Percentiles rank a stretch among this genome's conserved stretches.
phyloP scores from a whole-genome alignment of 2,113 vertebrate species.

The Varanus salvator region DNA sequence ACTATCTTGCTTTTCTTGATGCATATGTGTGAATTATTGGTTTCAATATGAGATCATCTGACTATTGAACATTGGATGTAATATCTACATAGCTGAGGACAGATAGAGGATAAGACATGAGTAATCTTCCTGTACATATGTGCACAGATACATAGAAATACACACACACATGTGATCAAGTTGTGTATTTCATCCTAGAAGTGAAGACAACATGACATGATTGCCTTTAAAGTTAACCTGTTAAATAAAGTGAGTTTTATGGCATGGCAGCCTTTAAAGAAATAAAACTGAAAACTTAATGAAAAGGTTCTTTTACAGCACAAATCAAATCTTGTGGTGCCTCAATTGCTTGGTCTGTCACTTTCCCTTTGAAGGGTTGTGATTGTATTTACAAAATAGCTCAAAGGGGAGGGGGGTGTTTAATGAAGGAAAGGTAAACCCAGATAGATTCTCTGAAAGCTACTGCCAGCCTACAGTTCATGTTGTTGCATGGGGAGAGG shows the following conservation, averaged over 20 bases:
- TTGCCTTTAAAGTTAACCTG: slow-evolving; percentile 1
- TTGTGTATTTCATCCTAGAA: neutral
- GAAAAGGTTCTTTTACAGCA: slow-evolving; percentile 58
- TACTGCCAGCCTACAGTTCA: slow-evolving; percentile 14
- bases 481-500: slow-evolving; percentile 28
- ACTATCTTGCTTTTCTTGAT: slow-evolving; percentile 26
- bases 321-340: slow-evolving; percentile 54
- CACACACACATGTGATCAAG: neutral
- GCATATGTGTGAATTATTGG: slow-evolving; percentile 29
- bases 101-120: neutral
- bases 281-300: slow-evolving; percentile 66
- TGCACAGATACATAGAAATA: neutral
- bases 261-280: slow-evolving; percentile 49
- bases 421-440: slow-evolving; percentile 40
- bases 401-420: slow-evolving; percentile 19
- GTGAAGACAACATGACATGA: neutral
- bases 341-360: slow-evolving; percentile 60
- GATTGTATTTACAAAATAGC: slow-evolving; percentile 50
- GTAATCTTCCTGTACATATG: slow-evolving; percentile 1
- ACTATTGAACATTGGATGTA: slow-evolving; percentile 1
- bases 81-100: slow-evolving; percentile 39
- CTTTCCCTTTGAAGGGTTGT: slow-evolving; percentile 18
- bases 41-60: slow-evolving; percentile 30
- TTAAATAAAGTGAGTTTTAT: slow-evolving; percentile 35
- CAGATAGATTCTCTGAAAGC: slow-evolving; percentile 43